Conservation (phyloP, 1,140 invertebrate genomes). For the silkworm (Bombyx mori) region DNA sequence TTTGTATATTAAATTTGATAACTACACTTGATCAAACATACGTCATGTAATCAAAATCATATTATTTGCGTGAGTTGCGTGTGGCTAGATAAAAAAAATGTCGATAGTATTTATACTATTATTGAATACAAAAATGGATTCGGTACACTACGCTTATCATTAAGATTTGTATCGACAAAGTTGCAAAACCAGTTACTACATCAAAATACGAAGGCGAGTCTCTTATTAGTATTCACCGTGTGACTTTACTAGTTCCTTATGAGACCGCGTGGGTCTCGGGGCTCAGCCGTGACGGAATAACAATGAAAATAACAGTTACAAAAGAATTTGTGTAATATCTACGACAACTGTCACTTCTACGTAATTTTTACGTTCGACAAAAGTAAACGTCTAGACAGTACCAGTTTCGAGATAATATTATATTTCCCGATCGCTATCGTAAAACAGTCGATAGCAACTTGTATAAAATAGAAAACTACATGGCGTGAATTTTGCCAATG, state of each 20-base stretch:
- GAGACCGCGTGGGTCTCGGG: slow-evolving; percentile 24
- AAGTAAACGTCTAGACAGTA: too few species aligned
- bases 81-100: too few species aligned
- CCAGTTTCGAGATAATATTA: too few species aligned
- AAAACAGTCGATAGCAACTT: too few species aligned
- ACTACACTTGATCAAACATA: slow-evolving; percentile 34
- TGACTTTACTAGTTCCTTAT: slow-evolving; percentile 31
- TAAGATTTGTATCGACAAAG: too few species aligned
- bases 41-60: slow-evolving; percentile 10
- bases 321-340: background rate
- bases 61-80: too few species aligned
- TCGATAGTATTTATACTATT: too few species aligned
- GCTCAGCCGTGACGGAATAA: slow-evolving; percentile 17
- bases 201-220: slow-evolving; percentile 13
- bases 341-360: background rate
- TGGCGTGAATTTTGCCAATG: background rate
- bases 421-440: too few species aligned
- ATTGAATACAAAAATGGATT: too few species aligned
- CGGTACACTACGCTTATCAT: too few species aligned
- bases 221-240: slow-evolving; percentile 29
- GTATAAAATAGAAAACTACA: background rate
- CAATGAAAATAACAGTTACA: slow-evolving; percentile 27
- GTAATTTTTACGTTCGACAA: background rate
- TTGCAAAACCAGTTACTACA: slow-evolving; percentile 2
- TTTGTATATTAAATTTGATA: slow-evolving; percentile 7